A percentile compares a stretch with the other conserved stretches of the same genome.
Evolutionary conservation across 2,888 invertebrate genomes (phyloP).

Genomic region (Agelastica alni): DNA sequence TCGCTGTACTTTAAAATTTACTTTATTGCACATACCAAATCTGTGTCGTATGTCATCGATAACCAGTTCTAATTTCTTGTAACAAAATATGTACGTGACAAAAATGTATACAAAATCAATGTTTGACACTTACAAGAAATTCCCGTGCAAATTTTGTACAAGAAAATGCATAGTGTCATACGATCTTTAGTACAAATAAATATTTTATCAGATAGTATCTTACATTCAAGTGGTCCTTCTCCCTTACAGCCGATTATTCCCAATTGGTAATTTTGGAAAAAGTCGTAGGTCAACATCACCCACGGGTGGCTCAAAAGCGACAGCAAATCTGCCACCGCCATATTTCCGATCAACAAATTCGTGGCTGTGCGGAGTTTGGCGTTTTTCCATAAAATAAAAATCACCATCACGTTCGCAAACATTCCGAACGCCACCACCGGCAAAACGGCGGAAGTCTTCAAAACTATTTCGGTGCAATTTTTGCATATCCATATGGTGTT

Average conservation of each 20-base stretch:
- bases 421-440: constrained; percentile 68
- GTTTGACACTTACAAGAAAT: too few relatives aligned
- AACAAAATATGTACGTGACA: too few relatives aligned
- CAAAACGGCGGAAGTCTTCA: constrained; percentile 65
- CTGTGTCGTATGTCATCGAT: too few relatives aligned
- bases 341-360: constrained; percentile 74
- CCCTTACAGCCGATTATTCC: constrained; percentile 74
- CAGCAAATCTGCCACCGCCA: constrained; percentile 72
- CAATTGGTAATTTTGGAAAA: constrained; percentile 78
- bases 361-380: constrained; percentile 70
- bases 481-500: constrained; percentile 70
- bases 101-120: too few relatives aligned
- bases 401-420: constrained; percentile 67
- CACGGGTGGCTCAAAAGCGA: constrained; percentile 73
- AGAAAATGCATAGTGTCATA: too few relatives aligned
- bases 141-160: too few relatives aligned
- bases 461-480: constrained; percentile 63
- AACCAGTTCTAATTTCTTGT: too few relatives aligned
- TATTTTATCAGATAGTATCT: too few relatives aligned
- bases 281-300: constrained; percentile 73
- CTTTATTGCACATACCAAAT: too few relatives aligned
- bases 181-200: too few relatives aligned
- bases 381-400: constrained; percentile 66
- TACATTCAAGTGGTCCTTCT: constrained; percentile 78
- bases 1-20: too few relatives aligned